phyloP scores from a whole-genome alignment of 1,140 invertebrate genomes.

The Drosophila bipectinata region DNA sequence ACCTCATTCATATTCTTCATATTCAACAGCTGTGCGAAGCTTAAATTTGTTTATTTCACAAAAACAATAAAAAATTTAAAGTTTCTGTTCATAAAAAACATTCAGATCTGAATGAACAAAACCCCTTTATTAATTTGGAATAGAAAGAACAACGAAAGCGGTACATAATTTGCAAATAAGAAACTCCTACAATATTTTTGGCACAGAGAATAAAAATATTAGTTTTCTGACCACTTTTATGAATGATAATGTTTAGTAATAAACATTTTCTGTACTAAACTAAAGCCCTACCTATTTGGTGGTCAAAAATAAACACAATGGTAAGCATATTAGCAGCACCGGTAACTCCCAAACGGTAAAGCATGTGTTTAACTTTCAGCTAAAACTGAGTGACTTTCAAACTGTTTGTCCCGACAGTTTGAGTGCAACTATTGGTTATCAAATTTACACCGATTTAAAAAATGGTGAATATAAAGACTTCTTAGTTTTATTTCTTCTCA shows the following conservation, averaged over 20 bases:
- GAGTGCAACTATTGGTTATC: constrained; percentile 40
- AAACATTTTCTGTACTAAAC: too few relatives aligned
- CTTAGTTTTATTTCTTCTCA: neutral
- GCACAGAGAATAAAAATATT: too few relatives aligned
- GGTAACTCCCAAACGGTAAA: neutral
- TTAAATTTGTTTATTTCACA: neutral
- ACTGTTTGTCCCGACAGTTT: constrained; percentile 20
- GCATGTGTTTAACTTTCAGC: constrained; percentile 17
- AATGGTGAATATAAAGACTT: constrained; percentile 32
- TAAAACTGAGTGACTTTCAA: constrained; percentile 27
- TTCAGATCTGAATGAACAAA: neutral
- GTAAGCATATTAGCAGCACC: constrained; percentile 12
- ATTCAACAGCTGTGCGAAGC: neutral
- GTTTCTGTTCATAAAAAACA: neutral
- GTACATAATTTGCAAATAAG: too few relatives aligned
- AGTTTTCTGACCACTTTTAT: too few relatives aligned
- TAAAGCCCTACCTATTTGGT: too few relatives aligned
- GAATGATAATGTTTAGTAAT: too few relatives aligned
- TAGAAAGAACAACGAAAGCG: neutral
- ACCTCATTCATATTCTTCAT: too few relatives aligned
- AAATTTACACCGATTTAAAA: constrained; percentile 55
- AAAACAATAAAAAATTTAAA: neutral
- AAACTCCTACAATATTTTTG: too few relatives aligned
- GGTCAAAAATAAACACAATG: constrained; percentile 23
- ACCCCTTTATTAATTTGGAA: neutral